Evolutionary conservation across 2,113 vertebrate genomes (phyloP).

Genomic region (Odocoileus virginianus): DNA sequence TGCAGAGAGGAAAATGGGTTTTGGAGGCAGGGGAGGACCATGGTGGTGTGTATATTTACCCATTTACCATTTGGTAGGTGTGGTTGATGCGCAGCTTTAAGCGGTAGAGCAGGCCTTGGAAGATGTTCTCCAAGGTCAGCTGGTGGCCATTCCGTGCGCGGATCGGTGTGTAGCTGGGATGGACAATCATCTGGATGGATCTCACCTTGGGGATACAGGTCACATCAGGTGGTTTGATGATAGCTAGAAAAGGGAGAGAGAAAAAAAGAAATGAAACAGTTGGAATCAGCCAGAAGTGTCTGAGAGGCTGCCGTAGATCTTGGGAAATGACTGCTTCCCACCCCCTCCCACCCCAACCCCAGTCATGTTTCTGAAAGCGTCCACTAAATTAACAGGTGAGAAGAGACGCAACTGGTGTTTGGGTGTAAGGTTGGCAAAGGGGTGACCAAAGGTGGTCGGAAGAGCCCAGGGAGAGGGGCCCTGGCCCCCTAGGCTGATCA

Average conservation of each 20-base stretch:
- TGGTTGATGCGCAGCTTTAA: slow-evolving; percentile 50
- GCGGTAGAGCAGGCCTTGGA: slow-evolving; percentile 32
- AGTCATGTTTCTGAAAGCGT: not conserved
- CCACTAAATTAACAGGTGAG: not conserved
- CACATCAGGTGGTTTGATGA: slow-evolving; percentile 75
- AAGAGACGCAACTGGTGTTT: not conserved
- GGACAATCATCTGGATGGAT: slow-evolving; percentile 77
- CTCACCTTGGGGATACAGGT: slow-evolving; percentile 61
- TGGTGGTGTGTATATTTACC: slow-evolving; percentile 46
- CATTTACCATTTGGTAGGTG: slow-evolving; percentile 76
- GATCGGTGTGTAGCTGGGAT: slow-evolving; percentile 47
- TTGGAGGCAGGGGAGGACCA: not conserved
- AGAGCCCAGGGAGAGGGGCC: not conserved
- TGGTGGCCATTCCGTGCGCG: not conserved
- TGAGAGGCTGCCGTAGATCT: not conserved
- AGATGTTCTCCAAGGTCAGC: slow-evolving; percentile 79
- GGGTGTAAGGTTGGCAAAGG: not conserved
- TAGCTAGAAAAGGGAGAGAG: slow-evolving; percentile 59
- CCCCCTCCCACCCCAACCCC: too few relatives aligned
- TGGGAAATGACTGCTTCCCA: not conserved
- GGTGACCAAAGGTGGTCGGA: not conserved
- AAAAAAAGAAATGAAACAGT: not conserved
- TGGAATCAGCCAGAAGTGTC: not conserved
- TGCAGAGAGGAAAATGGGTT: not conserved
- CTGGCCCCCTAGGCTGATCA: not conserved